Evolutionary conservation across 2,888 invertebrate species (phyloP), one percentile per base, ranked within the genome.

Genomic region (Tipula unca): DNA sequence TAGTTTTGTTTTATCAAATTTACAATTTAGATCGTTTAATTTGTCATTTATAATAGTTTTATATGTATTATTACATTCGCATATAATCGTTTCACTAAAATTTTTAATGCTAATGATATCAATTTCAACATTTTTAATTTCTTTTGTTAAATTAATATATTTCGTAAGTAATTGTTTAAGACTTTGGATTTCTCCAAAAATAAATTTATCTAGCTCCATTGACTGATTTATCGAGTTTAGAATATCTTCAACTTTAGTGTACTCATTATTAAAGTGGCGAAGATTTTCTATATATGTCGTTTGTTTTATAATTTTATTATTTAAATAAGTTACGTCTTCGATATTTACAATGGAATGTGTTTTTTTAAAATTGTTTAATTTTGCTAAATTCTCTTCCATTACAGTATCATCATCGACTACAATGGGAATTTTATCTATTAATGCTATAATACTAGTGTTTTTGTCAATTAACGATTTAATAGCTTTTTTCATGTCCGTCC

Each of bases 361-460:
- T 83, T 83, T 32, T n/a, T 83, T 83, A 17, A 83, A 83, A 32
- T 88, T 87, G 87, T 90, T 89, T 5, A 91, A 88, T 32, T 88
- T 87, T 17, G 89, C 88, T 14, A 90, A 89, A 32, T 90, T 89
- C 35, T 88, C 87, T 35, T 90, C 89, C 91, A 91, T 91, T 13
- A 87, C 87, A 1, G 88, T 88, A 48, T 89, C 86, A 36, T 88
- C 88, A 0, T 90, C 88, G 0, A 90, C 89, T 0, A 90, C 86
- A 32, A 91, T 89, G 48, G 88, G 87, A 17, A 88, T 86, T 29
- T 87, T 88, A 0, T 87, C 87, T 0, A 90, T 88, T 86, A 90
- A 90, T 4, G 88, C 87, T 17, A 89, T 91, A 69, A 93, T 91
- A 0, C 92, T 92, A 85, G 92, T 91, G 86, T 93, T 91, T 87